A percentile compares a stretch with the other conserved stretches of the same genome.
These are phyloP conservation scores for Elephas maximus DNA, from an alignment of 2,113 vertebrate species.

Conservation along the genomic window DNA sequence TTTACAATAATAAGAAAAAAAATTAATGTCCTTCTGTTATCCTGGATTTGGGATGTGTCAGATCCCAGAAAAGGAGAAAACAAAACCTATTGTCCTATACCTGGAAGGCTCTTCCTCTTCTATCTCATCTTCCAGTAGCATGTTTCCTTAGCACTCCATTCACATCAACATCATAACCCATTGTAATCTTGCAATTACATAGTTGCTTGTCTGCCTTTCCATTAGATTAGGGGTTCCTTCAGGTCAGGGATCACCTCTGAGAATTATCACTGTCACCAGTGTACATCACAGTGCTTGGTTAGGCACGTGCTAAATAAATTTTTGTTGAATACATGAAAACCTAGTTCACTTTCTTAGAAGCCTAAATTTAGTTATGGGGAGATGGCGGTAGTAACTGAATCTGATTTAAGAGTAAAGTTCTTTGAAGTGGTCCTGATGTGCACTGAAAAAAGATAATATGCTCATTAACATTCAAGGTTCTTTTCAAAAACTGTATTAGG, in stretches of 20 bases:
- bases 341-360: neutral
- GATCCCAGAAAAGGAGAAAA: neutral
- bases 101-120: neutral
- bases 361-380: neutral
- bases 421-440: neutral
- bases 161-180: neutral
- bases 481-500: neutral
- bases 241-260: neutral
- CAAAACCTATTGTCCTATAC: neutral
- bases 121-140: neutral
- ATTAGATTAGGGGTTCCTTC: neutral
- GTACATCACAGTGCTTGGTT: neutral
- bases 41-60: neutral
- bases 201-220: neutral
- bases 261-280: neutral
- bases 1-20: neutral
- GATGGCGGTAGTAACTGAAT: neutral
- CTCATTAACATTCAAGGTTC: constrained; percentile 4
- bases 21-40: neutral
- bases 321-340: neutral
- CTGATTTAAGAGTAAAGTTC: neutral
- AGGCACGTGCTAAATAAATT: neutral
- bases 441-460: constrained; percentile 7
- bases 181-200: neutral
- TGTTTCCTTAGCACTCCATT: neutral